Percentiles rank a stretch among this genome's conserved stretches.
These are phyloP conservation scores for Rhipidura dahli DNA, from an alignment of 2,113 vertebrate species.

Conservation along the genomic window DNA sequence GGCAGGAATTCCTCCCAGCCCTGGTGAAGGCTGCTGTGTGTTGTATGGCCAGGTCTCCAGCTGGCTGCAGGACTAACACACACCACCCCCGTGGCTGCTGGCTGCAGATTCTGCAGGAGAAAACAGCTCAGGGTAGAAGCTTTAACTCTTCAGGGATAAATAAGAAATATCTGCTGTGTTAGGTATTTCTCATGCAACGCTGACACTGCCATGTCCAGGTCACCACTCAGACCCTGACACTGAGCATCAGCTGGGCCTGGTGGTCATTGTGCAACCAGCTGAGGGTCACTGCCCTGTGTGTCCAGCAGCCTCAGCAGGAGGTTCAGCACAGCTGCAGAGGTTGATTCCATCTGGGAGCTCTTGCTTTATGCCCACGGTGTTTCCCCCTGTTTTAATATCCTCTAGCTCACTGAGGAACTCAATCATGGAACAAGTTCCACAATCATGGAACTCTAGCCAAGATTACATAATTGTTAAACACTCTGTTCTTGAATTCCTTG, in stretches of 20 bases:
- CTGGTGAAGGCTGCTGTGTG: neutral
- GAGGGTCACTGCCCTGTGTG: accelerated
- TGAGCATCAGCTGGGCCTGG: neutral
- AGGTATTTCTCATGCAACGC: neutral
- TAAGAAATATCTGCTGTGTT: neutral
- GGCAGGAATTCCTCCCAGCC: neutral
- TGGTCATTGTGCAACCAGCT: neutral
- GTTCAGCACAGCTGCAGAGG: neutral
- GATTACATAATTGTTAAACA: neutral
- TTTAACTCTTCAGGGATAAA: neutral
- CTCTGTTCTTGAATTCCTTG: neutral
- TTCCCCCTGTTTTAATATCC: neutral
- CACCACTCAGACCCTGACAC: neutral
- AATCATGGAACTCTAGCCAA: neutral
- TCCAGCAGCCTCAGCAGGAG: neutral
- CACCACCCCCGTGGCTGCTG: neutral
- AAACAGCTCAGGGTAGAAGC: neutral
- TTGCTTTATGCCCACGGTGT: neutral
- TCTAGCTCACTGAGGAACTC: neutral
- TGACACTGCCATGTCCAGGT: neutral
- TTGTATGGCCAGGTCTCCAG: neutral
- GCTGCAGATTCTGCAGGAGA: neutral
- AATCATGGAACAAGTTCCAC: neutral
- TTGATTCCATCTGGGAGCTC: neutral
- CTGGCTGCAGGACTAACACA: neutral